These are phyloP conservation scores for Zaprionus lachaisei DNA, from an alignment of 1,140 invertebrate genomes.

Conservation along the genomic window DNA sequence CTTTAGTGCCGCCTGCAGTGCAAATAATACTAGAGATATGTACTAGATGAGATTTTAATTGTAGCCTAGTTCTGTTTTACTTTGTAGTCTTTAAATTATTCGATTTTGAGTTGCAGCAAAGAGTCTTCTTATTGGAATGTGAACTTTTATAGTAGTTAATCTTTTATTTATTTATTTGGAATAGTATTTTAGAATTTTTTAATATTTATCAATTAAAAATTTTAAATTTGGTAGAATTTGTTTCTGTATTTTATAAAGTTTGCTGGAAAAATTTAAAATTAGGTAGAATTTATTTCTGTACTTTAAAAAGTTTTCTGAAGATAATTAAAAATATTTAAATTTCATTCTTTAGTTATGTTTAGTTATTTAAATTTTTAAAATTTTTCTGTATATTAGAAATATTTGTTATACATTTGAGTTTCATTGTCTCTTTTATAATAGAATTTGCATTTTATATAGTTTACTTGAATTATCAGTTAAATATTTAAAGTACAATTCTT, in stretches of 20 bases:
- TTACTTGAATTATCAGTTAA: no score
- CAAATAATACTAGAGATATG: constrained; percentile 3
- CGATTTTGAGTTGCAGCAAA: neutral
- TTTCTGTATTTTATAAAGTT: neutral
- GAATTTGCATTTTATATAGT: no score
- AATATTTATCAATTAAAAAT: neutral
- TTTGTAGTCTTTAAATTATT: neutral
- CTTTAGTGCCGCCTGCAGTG: constrained; percentile 10
- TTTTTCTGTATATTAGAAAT: no score
- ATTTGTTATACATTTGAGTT: no score
- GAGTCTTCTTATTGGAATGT: neutral
- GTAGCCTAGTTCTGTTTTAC: neutral
- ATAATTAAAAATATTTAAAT: neutral
- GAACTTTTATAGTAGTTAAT: neutral
- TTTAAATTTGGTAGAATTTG: neutral
- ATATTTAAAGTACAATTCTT: no score
- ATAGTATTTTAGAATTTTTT: no score
- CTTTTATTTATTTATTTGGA: neutral
- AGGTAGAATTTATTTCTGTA: neutral
- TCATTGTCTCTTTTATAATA: no score
- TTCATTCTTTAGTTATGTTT: neutral
- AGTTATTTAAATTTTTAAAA: neutral
- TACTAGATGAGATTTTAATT: neutral
- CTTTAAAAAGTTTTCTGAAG: neutral
- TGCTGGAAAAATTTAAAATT: neutral